phyloP scores from a whole-genome alignment of 2,888 invertebrate species.

The Maniola hyperantus region DNA sequence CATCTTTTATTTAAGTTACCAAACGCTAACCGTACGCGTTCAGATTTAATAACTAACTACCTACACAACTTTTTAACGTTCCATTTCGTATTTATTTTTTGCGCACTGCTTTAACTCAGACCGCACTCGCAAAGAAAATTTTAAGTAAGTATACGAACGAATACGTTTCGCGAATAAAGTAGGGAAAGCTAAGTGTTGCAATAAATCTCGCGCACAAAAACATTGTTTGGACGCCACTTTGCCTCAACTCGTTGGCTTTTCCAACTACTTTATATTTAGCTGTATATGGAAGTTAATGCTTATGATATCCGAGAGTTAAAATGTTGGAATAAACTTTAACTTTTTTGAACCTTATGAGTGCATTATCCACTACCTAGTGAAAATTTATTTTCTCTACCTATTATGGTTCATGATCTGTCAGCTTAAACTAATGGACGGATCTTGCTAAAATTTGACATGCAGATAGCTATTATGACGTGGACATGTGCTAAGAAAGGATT shows the following conservation, averaged over 20 bases:
- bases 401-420: too few relatives aligned
- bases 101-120: slow-evolving; percentile 41
- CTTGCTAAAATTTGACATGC: too few relatives aligned
- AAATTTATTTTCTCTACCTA: too few relatives aligned
- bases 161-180: slow-evolving; percentile 53
- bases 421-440: too few relatives aligned
- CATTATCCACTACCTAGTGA: too few relatives aligned
- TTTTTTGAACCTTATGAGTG: slow-evolving; percentile 7
- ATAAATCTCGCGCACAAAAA: slow-evolving; percentile 74
- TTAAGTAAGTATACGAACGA: slow-evolving; percentile 61
- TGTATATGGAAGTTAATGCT: slow-evolving; percentile 18
- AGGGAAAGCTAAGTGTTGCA: slow-evolving; percentile 66
- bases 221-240: slow-evolving; percentile 51
- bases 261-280: slow-evolving; percentile 32
- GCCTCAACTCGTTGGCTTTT: slow-evolving; percentile 53
- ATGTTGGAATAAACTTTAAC: slow-evolving; percentile 16
- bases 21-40: slow-evolving; percentile 4
- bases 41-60: slow-evolving; percentile 13
- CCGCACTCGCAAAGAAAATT: slow-evolving; percentile 54
- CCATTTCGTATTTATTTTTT: slow-evolving; percentile 3
- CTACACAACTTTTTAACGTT: slow-evolving; percentile 13
- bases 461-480: too few relatives aligned
- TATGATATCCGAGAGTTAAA: slow-evolving; percentile 24
- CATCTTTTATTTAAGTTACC: not conserved
- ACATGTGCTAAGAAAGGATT: too few relatives aligned